Base-by-base conservation (phyloP, 2,797 vertebrate genomes). In the Muraenolepis orangiensis region DNA sequence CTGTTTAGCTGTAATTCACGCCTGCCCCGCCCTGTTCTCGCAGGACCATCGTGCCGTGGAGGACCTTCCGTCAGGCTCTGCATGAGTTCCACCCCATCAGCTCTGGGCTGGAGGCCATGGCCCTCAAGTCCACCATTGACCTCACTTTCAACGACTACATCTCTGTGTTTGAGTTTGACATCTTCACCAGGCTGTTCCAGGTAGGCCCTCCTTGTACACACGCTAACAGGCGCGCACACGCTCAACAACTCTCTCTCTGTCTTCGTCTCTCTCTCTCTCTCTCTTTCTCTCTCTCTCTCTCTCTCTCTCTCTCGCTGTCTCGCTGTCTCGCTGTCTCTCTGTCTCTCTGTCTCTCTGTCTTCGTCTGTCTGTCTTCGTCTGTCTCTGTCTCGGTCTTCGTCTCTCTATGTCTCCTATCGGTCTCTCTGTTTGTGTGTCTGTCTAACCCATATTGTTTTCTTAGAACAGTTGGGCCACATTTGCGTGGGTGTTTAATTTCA, bases 81-180 rank as follows among this genome's bases (percentile, higher is more conserved):
- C 96, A 98, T 66, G 96, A 97, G 81, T 94, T 98, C 72, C 97
- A 98, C 92, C 95, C 94, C 69, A 98, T 98, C 90, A 98, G 96
- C 89, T 97, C 97, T 0, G 96, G 97, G 74, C 91, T 98, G 86
- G 97, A 98, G 91, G 97, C 97, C 77, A 98, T 98, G 97, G 97
- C 97, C 86, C 93, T 98, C 16, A 98, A 98, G 80, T 98, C 96
- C 81, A 98, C 97, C 77, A 98, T 98, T 73, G 97, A 98, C 86
- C 95, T 98, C 89, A 98, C 97, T 79, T 98, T 96, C 92, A 98
- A 98, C 72, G 96, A 98, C 92, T 98, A 96, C 87, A 98, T 98
- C 89, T 98, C 97, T 61, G 94, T 98, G 80, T 98, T 98, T 81
- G 97, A 98, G 92, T 98, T 97, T 78, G 97, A 98, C 94, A 98